Base-by-base conservation (phyloP, 2,113 vertebrate species). In the Microtus oregoni region DNA sequence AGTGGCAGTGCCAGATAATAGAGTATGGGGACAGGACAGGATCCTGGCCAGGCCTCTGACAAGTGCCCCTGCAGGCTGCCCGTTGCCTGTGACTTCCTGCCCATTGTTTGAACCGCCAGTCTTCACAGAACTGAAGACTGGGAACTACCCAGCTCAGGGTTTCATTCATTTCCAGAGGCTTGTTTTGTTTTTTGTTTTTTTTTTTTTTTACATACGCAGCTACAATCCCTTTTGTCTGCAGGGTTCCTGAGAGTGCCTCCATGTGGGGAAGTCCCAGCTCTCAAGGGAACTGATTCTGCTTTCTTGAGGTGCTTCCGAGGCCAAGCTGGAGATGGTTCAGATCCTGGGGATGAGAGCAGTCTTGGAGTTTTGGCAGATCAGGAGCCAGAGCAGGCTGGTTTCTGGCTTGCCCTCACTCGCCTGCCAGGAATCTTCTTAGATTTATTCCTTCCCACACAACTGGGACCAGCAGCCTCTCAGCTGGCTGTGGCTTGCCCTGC, bases 201-300 rank as follows among this genome's bases (percentile, higher is more conserved):
- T 52, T 96, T 67, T 97, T 32, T 98, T 95, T 95, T 96, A 94
- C 94, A 58, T 2, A 24, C 96, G 86, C 78, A 55, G 94, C 78
- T 91, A 92, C 97, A 98, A 90, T 97, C n/a, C 0, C 68, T 96
- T 96, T 98, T 97, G 94, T 97, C 61, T 93, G n/a, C 47, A 41
- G 58, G 92, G 88, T 86, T 96, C n/a, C 90, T 86, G 92, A 88
- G 58, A 89, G 32, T 50, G 24, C 50, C 90, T 90, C 63, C 2
- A 61, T 41, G 65, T 79, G 70, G 90, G 96, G 97, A 96, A 95
- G 92, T 81, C 95, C 93, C n/a, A 65, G 9, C 79, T 72, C 86
- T 24, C 52, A 28, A 28, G 87, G n/a, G 95, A 96, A 32, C 70
- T 24, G 50, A 94, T 91, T 61, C 75, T 94, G 94, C 89, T 93